phyloP scores from a whole-genome alignment of 1,140 invertebrate species.

The Bactericera cockerelli region DNA sequence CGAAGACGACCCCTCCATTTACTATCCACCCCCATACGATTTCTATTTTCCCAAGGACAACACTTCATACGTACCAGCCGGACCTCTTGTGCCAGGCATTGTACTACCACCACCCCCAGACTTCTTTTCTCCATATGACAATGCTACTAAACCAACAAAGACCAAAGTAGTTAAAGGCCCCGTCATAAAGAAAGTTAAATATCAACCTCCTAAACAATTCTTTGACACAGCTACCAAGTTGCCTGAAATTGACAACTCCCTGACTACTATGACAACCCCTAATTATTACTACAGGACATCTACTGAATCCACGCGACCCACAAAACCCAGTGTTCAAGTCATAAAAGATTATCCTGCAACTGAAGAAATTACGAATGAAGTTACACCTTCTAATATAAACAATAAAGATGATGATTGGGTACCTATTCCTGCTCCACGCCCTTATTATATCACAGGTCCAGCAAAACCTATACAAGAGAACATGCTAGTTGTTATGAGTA shows the following conservation, averaged over 20 bases:
- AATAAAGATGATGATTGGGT: conserved; percentile 21
- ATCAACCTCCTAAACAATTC: conserved; percentile 11
- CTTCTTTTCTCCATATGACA: conserved; percentile 54
- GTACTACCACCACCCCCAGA: conserved; percentile 71
- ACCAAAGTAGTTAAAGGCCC: conserved; percentile 14
- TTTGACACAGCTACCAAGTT: conserved; percentile 11
- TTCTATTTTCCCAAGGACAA: conserved; percentile 68
- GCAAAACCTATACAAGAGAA: conserved; percentile 15
- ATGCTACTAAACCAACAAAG: conserved; percentile 12
- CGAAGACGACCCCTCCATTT: conserved; percentile 75
- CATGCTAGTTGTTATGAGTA: conserved; percentile 11
- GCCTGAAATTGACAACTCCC: neutral
- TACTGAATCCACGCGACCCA: conserved; percentile 3
- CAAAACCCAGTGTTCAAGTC: conserved; percentile 13
- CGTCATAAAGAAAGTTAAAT: conserved; percentile 10
- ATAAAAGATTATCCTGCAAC: conserved; percentile 13
- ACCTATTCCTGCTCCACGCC: conserved; percentile 23
- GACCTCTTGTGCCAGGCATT: conserved; percentile 71
- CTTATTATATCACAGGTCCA: conserved; percentile 22
- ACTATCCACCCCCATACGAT: conserved; percentile 76
- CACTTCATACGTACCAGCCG: conserved; percentile 55
- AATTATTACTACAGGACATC: neutral
- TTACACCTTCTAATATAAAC: conserved; percentile 15
- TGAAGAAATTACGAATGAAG: conserved; percentile 17
- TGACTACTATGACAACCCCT: conserved; percentile 1